Conservation (phyloP, 1,140 invertebrate genomes). For the Platyscapa corneri region DNA sequence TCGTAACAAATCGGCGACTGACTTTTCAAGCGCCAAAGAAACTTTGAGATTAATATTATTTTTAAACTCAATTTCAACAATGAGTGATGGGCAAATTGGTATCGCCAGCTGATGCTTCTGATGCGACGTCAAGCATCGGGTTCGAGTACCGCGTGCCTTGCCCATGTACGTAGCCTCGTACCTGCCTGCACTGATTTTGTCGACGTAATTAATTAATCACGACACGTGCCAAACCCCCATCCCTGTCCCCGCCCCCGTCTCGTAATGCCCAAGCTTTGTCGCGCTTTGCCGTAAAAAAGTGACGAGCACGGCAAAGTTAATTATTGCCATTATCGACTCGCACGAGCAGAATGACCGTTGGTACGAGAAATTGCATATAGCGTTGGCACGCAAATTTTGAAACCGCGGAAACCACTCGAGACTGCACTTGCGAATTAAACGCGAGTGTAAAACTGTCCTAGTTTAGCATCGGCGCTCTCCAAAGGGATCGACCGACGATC, state of each 20-base stretch:
- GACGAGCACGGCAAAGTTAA: background rate
- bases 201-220: background rate
- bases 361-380: background rate
- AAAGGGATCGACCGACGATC: conserved; percentile 13
- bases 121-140: background rate
- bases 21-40: background rate
- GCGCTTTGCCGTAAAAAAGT: background rate
- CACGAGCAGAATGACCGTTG: background rate
- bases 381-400: background rate
- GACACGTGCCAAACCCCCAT: too few species aligned
- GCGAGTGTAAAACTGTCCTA: background rate
- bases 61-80: conserved; percentile 14
- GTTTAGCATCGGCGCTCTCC: conserved; percentile 2
- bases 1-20: conserved; percentile 10
- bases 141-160: background rate
- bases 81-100: background rate
- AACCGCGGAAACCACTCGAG: conserved; percentile 9
- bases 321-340: background rate
- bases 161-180: too few species aligned
- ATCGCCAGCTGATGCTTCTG: too few species aligned
- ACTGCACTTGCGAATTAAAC: conserved; percentile 5
- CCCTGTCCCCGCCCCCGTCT: too few species aligned
- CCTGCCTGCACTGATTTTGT: too few species aligned
- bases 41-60: conserved; percentile 19
- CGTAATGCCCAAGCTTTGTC: background rate